These are phyloP conservation scores for Aspiorhynchus laticeps DNA, from an alignment of 2,113 vertebrate species.

Conservation along the genomic window DNA sequence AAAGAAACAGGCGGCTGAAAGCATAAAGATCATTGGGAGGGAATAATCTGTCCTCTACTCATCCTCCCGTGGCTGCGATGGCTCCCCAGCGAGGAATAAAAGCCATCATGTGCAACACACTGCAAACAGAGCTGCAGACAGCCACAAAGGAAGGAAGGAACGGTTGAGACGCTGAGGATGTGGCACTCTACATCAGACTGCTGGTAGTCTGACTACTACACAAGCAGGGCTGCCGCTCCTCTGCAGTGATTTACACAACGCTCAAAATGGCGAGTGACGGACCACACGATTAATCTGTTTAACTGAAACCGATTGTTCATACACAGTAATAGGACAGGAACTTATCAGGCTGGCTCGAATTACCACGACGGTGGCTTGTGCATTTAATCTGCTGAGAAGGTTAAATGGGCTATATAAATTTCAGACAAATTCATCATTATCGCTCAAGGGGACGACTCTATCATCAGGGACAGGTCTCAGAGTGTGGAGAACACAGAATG, in stretches of 20 bases:
- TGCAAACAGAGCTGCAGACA: slow-evolving; percentile 39
- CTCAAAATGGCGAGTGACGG: slow-evolving; percentile 54
- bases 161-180: slow-evolving; percentile 31
- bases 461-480: slow-evolving; percentile 23
- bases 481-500: not conserved
- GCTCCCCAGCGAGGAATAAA: slow-evolving; percentile 53
- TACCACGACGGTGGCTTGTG: slow-evolving; percentile 32
- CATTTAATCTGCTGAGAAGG: slow-evolving; percentile 50
- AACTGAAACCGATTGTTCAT: slow-evolving; percentile 59
- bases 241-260: slow-evolving; percentile 49
- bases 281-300: slow-evolving; percentile 55
- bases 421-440: slow-evolving; percentile 46
- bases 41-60: slow-evolving; percentile 55
- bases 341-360: slow-evolving; percentile 52
- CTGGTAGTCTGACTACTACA: slow-evolving; percentile 15
- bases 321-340: slow-evolving; percentile 55
- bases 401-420: slow-evolving; percentile 53
- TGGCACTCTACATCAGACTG: slow-evolving; percentile 2
- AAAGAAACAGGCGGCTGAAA: slow-evolving; percentile 30
- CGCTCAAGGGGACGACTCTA: slow-evolving; percentile 15
- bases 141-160: slow-evolving; percentile 9
- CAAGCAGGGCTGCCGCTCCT: slow-evolving; percentile 25
- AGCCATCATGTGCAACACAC: slow-evolving; percentile 49
- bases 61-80: slow-evolving; percentile 38
- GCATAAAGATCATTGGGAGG: slow-evolving; percentile 40